Evolutionary conservation across 2,113 vertebrate species (phyloP), one percentile per base, ranked within the genome.

Genomic region (Halichoerus grypus): DNA sequence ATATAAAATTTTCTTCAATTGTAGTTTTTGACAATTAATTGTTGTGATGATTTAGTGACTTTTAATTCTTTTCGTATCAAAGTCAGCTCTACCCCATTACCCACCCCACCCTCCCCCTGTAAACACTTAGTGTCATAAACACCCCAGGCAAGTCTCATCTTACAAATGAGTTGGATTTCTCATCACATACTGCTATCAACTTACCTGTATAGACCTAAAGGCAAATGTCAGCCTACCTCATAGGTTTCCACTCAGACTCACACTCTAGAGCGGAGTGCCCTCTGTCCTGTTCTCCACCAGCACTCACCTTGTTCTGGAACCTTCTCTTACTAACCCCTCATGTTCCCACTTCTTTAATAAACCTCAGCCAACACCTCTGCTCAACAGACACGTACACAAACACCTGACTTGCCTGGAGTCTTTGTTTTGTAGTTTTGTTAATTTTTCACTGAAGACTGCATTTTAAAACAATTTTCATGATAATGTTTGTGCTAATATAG

Each of bases 391-490:
- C 2, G 15, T 18, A 84, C 11, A 74, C 9, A 72, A 80, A 33
- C 8, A 57, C 1, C 1, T 22, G n/a, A 79, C 59, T 67, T 72
- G 12, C 14, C 49, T 85, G 18, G n/a, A 91, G 7, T 42, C 55
- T 61, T 87, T 86, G 12, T 61, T 7, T 21, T 46, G 3, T n/a
- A 46, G 28, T 26, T 55, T 67, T 39, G 28, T 83, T 46, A 93
- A 95, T 87, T 95, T 55, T 21, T n/a, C 46, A 49, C 12, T 21
- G 31, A 96, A 77, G 69, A 2, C 13, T 74, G 36, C 0, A 4
- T 86, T 97, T 76, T 79, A 79, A 88, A 95, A 74, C 65, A 95
- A 26, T 65, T 36, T 69, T 77, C 72, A 80, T 82, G 46, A 69
- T 22, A 88, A 77, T 4, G 57, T 81, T 91, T 88, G 4, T 77